Evolutionary conservation across 1,140 invertebrate species (phyloP).

Genomic region (Cydia strobilella): DNA sequence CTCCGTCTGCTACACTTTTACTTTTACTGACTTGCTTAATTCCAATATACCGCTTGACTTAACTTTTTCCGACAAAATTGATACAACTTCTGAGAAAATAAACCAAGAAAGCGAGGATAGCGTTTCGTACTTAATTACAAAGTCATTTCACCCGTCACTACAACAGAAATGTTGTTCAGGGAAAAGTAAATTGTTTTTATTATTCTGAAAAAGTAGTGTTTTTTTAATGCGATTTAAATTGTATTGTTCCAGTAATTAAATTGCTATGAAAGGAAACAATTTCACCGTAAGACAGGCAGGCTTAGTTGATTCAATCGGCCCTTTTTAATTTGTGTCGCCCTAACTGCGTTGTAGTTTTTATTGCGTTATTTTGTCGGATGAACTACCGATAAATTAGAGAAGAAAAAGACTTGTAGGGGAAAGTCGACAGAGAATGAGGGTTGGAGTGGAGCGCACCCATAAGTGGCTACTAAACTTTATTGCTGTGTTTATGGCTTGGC

Average conservation of each 20-base stretch:
- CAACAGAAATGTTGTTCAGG: neutral
- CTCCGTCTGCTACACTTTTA: slow-evolving; percentile 4
- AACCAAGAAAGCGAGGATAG: neutral
- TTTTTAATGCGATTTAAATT: neutral
- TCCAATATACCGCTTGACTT: slow-evolving; percentile 20
- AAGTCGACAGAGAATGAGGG: slow-evolving; percentile 41
- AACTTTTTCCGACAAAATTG: slow-evolving; percentile 12
- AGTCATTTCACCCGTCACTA: slow-evolving; percentile 13
- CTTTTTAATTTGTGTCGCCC: slow-evolving; percentile 19
- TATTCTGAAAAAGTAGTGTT: neutral
- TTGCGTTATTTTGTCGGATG: slow-evolving; percentile 32
- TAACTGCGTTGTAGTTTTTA: slow-evolving; percentile 1
- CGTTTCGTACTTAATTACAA: slow-evolving; percentile 25
- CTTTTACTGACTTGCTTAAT: slow-evolving; percentile 16
- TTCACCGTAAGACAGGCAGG: neutral
- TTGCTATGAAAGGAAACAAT: slow-evolving; percentile 30
- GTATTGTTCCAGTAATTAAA: slow-evolving; percentile 24
- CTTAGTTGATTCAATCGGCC: neutral
- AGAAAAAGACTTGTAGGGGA: slow-evolving; percentile 37
- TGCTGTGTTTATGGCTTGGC: slow-evolving; percentile 57
- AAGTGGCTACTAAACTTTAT: slow-evolving; percentile 70
- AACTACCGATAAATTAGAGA: slow-evolving; percentile 48
- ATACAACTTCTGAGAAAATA: slow-evolving; percentile 20
- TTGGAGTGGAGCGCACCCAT: slow-evolving; percentile 41
- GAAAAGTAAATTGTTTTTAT: slow-evolving; percentile 16